Conservation (phyloP, 2,888 invertebrate genomes). For the Drosophila rellima region DNA sequence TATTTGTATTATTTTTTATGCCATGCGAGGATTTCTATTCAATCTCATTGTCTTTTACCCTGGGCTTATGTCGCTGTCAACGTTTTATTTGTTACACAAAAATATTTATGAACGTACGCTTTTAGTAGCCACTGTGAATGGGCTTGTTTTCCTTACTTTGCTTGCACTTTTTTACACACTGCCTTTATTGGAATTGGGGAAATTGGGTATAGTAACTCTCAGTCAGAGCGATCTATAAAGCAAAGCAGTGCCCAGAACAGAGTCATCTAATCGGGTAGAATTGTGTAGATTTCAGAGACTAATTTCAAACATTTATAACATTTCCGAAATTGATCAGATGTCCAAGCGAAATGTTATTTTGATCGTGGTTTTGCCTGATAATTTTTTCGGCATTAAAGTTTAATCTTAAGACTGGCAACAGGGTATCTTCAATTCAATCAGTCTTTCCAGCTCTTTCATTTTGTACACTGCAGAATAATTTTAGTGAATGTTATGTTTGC, state of each 20-base stretch:
- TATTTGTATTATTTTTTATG: conserved; percentile 65
- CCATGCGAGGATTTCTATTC: conserved; percentile 64
- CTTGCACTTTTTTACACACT: conserved; percentile 8
- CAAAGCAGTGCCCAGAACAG: no score
- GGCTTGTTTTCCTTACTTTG: conserved; percentile 8
- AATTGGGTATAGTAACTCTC: neutral
- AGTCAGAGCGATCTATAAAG: no score
- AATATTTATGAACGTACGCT: conserved; percentile 34
- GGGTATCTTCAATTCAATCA: neutral
- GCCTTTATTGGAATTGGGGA: neutral
- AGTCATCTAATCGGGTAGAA: no score
- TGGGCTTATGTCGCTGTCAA: conserved; percentile 65
- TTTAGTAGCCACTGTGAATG: conserved; percentile 18
- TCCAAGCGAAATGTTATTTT: no score
- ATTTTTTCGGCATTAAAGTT: neutral
- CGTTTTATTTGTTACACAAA: conserved; percentile 67
- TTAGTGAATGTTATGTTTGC: conserved; percentile 26
- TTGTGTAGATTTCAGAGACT: no score
- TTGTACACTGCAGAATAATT: conserved; percentile 18
- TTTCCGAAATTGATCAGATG: no score
- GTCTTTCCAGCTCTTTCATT: neutral
- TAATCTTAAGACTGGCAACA: neutral
- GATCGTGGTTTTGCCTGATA: neutral
- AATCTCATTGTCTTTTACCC: conserved; percentile 58
- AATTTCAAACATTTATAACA: no score